Percentiles rank a stretch among this genome's conserved stretches.
Evolutionary conservation across 2,113 vertebrate species (phyloP).

Genomic region (Epinephelus cyanopodus): DNA sequence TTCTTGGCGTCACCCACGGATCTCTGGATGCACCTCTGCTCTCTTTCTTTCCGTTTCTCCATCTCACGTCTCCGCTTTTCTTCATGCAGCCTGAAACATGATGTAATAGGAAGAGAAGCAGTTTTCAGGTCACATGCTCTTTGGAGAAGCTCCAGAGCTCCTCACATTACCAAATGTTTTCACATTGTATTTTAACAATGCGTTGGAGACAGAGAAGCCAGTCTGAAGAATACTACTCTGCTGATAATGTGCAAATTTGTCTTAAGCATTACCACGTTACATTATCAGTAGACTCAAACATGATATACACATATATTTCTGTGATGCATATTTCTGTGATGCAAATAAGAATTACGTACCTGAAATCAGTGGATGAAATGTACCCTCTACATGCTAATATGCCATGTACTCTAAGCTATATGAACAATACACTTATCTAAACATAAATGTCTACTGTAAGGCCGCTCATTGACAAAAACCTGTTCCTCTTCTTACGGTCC

Average conservation of each 20-base stretch:
- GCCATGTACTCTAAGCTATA: not conserved
- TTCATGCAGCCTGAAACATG: not conserved
- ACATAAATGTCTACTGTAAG: not conserved
- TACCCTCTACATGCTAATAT: too few species aligned
- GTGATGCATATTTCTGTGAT: too few species aligned
- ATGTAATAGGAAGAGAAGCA: not conserved
- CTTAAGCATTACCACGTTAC: too few species aligned
- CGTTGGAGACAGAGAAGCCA: not conserved
- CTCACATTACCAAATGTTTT: not conserved
- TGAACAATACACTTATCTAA: not conserved
- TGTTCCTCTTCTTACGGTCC: not conserved
- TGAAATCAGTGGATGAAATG: too few species aligned
- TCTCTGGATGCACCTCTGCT: not conserved
- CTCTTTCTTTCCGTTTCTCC: not conserved
- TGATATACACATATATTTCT: too few species aligned
- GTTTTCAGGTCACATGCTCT: not conserved
- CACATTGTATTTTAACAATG: not conserved
- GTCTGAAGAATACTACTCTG: not conserved
- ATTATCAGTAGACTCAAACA: too few species aligned
- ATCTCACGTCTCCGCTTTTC: not conserved
- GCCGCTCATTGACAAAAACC: not conserved
- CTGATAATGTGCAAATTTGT: not conserved
- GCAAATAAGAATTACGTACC: too few species aligned
- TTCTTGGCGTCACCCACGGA: not conserved
- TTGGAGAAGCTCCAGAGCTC: too few species aligned